phyloP scores from a whole-genome alignment of 2,797 vertebrate species.

The Numenius phaeopus region DNA sequence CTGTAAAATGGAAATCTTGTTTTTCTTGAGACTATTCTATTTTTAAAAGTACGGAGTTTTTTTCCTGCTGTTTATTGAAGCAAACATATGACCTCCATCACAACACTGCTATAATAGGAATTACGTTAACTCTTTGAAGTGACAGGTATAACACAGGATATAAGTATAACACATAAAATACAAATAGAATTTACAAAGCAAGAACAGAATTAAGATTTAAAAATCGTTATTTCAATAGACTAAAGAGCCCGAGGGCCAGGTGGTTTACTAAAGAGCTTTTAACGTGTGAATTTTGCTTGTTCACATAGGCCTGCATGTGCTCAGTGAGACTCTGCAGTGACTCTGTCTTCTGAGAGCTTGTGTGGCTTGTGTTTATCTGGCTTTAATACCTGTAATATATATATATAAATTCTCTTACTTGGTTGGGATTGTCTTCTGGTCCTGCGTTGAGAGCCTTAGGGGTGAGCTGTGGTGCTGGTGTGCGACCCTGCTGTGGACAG shows the following conservation, averaged over 20 bases:
- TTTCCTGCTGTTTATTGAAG: neutral
- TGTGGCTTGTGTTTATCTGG: neutral
- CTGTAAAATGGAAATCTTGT: neutral
- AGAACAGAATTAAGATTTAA: neutral
- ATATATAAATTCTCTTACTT: neutral
- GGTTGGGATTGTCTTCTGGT: neutral
- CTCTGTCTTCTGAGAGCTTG: neutral
- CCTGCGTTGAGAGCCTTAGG: accelerated
- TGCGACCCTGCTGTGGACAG: neutral
- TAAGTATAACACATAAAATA: neutral
- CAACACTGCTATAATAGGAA: neutral
- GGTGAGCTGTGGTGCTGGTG: neutral
- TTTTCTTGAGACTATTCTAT: neutral
- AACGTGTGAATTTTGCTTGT: neutral
- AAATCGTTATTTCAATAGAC: neutral
- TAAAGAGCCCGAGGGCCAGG: neutral
- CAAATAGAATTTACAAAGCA: neutral
- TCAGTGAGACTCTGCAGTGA: neutral
- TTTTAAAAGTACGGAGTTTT: neutral
- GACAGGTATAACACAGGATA: neutral
- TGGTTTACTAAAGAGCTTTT: neutral
- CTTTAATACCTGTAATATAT: neutral
- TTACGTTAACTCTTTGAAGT: neutral
- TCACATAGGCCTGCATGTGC: neutral
- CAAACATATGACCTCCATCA: neutral